These are phyloP conservation scores for Coremacera marginata DNA, from an alignment of 2,888 invertebrate genomes.

Conservation along the genomic window DNA sequence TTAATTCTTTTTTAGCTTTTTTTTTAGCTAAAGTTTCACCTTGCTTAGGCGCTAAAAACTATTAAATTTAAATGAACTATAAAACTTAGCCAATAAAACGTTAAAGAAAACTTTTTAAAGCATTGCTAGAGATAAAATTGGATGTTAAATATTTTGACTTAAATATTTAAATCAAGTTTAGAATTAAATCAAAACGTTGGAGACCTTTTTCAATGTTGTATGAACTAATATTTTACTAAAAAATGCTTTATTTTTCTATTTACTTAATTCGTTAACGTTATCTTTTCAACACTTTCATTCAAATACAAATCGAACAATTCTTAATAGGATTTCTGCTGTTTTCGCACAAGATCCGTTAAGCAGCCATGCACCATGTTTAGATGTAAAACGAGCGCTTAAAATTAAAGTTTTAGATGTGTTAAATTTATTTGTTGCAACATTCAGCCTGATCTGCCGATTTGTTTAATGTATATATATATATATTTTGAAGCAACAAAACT, in stretches of 20 bases:
- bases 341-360: conserved; percentile 6
- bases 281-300: background rate
- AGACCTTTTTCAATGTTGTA: background rate
- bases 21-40: no score
- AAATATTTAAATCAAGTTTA: no score
- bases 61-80: no score
- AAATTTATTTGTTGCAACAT: background rate
- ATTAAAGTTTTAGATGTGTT: conserved; percentile 18
- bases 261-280: background rate
- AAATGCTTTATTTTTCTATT: background rate
- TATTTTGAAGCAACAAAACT: conserved; percentile 11
- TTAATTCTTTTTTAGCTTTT: no score
- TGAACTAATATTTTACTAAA: background rate
- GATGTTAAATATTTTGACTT: no score
- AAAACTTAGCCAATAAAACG: no score
- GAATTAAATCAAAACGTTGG: background rate
- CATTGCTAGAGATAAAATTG: no score
- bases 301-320: background rate
- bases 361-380: conserved; percentile 4
- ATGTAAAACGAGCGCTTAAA: conserved; percentile 34
- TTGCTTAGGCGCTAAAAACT: no score
- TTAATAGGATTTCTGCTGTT: background rate
- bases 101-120: no score
- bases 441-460: background rate
- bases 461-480: background rate